Evolutionary conservation across 2,797 vertebrate species (phyloP).

Genomic region (Hirundo rustica): DNA sequence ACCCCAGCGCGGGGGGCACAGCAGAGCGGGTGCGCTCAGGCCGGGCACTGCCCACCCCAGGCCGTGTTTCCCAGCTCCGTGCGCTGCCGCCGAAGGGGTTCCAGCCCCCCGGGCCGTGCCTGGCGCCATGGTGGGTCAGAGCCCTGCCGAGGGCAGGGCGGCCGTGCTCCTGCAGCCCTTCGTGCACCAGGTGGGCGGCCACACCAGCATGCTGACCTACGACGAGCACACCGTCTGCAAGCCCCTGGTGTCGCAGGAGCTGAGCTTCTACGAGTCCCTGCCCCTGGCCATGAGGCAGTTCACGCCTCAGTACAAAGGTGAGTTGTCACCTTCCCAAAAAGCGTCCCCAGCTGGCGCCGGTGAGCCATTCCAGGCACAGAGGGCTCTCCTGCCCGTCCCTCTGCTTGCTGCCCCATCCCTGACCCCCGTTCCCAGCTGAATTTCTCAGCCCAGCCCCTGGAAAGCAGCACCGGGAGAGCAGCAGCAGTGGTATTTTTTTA

Average conservation of each 20-base stretch:
- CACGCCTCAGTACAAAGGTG: slow-evolving; percentile 81
- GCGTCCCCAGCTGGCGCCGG: neutral
- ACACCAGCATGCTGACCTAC: slow-evolving; percentile 77
- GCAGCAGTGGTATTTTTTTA: neutral
- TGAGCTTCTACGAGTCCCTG: slow-evolving; percentile 77
- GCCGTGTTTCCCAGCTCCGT: accelerated
- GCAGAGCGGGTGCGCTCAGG: accelerated
- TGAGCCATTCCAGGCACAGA: neutral
- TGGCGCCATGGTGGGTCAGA: slow-evolving; percentile 73
- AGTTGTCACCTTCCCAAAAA: neutral
- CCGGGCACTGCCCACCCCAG: neutral
- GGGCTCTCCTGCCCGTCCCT: neutral
- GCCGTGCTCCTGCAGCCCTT: slow-evolving; percentile 75
- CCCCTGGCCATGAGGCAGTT: slow-evolving; percentile 75
- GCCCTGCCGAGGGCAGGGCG: neutral
- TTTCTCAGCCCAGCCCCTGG: neutral
- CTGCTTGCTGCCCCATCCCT: neutral
- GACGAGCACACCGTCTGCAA: slow-evolving; percentile 78
- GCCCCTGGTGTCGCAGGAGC: slow-evolving; percentile 75
- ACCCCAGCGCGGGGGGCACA: neutral
- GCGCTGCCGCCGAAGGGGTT: neutral
- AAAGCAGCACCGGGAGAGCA: neutral
- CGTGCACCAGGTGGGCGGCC: slow-evolving; percentile 79
- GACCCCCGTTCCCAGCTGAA: neutral
- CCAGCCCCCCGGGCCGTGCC: accelerated